These are phyloP conservation scores for Leptinotarsa peninsularis DNA, from an alignment of 2,888 invertebrate genomes.

Conservation along the genomic window DNA sequence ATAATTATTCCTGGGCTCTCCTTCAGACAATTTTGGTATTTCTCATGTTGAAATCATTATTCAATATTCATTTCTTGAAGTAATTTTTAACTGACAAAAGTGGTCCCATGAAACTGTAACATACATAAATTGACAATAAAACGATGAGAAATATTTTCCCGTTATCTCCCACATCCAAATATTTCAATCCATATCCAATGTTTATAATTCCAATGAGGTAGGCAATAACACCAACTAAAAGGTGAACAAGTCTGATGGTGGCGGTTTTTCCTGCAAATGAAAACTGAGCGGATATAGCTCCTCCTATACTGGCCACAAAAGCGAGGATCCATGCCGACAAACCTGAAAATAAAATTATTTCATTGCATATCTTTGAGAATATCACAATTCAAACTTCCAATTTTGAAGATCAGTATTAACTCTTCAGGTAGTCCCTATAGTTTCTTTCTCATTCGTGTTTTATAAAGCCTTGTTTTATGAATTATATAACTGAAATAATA, in stretches of 20 bases:
- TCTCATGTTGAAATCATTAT: neutral
- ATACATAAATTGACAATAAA: slow-evolving; percentile 40
- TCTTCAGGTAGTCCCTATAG: no score
- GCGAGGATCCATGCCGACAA: slow-evolving; percentile 45
- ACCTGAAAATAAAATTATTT: slow-evolving; percentile 44
- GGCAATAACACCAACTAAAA: slow-evolving; percentile 39
- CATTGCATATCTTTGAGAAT: no score
- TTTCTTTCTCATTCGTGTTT: no score
- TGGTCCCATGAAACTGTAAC: slow-evolving; percentile 42
- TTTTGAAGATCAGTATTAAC: no score
- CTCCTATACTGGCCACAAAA: slow-evolving; percentile 39
- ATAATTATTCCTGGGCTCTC: neutral
- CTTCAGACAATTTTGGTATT: neutral
- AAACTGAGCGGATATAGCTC: slow-evolving; percentile 29
- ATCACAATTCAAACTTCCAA: no score
- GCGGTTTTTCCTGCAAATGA: slow-evolving; percentile 28
- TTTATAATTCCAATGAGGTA: slow-evolving; percentile 46
- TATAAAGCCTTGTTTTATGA: no score
- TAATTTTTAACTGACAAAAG: slow-evolving; percentile 28
- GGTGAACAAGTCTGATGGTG: slow-evolving; percentile 41
- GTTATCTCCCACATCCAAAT: slow-evolving; percentile 30
- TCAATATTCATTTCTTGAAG: neutral
- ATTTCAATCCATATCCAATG: slow-evolving; percentile 44
- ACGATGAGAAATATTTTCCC: slow-evolving; percentile 42
- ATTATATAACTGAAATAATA: no score